Evolutionary conservation across 2,888 invertebrate genomes (phyloP).

Genomic region (Melanophora roralis): DNA sequence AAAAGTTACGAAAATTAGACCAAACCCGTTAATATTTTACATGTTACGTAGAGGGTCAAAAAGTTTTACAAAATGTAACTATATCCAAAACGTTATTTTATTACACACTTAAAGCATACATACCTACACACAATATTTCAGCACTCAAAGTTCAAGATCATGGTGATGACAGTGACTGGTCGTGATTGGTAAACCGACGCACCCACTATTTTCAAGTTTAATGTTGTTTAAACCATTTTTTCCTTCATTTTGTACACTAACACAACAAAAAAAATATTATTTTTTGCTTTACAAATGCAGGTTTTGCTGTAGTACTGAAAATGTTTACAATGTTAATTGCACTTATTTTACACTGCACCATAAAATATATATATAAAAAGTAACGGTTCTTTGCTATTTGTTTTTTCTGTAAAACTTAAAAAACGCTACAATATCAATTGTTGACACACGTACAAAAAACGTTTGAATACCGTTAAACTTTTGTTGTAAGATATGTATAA

Average conservation of each 20-base stretch:
- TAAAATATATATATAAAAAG: not conserved
- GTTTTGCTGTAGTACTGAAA: not conserved
- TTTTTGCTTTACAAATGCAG: not conserved
- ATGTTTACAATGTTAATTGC: constrained; percentile 11
- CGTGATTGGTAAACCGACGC: constrained; percentile 45
- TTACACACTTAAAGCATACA: constrained; percentile 5
- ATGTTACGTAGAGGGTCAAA: too few species aligned
- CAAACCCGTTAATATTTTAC: too few species aligned
- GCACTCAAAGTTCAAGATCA: constrained; percentile 46
- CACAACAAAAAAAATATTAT: constrained; percentile 2
- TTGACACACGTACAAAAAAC: too few species aligned
- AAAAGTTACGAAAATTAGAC: too few species aligned
- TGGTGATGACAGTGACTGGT: constrained; percentile 42
- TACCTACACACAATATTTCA: constrained; percentile 5
- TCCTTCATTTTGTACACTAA: constrained; percentile 2
- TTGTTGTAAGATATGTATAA: too few species aligned
- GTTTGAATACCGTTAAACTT: constrained; percentile 8
- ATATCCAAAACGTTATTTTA: too few species aligned
- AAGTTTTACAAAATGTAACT: too few species aligned
- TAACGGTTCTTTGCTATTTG: constrained; percentile 39
- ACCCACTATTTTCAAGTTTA: constrained; percentile 50
- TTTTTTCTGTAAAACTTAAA: too few species aligned
- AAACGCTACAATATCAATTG: too few species aligned
- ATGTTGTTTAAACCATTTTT: not conserved
- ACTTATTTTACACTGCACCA: constrained; percentile 18